Evolutionary conservation across 2,113 vertebrate genomes (phyloP), one percentile per base, ranked within the genome.

Genomic region (Cyanistes caeruleus): DNA sequence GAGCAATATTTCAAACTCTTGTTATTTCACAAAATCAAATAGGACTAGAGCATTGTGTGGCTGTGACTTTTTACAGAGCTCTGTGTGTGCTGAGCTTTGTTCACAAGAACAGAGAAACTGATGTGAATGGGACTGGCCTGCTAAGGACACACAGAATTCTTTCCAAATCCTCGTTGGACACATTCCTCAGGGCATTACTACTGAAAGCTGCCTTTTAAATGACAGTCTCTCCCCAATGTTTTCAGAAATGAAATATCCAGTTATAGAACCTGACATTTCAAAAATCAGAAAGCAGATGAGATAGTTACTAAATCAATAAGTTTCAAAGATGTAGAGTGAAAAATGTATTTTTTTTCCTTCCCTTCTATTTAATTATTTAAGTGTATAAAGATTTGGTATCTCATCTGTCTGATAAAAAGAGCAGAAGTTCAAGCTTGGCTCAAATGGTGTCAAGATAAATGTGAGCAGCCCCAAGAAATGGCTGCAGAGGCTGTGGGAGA

Each of bases 311-410:
- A 92, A 95, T 95, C 85, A 64, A 10, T 92, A 93, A 15, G 19
- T 81, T 94, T 82, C 58, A 46, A 88, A 58, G 23, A 33, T 0
- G 9, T 10, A 28, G 85, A 78, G 67, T 72, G 48, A 90, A 91
- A 95, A 95, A 58, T 10, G 10, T 8, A 27, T 15, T 31, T 70
- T 27, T 23, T 28, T 5, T 16, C 5, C 5, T 2, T 8, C 49
- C 24, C 11, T 23, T 28, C 35, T 31, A 55, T 93, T 96, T 84
- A 92, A 90, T 89, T 91, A 91, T 80, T 91, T 86, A 94, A 90
- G 41, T 11, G 24, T 51, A 89, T 69, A 88, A 93, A 90, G 81
- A 78, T 89, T 69, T 89, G 69, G 64, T 41, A 55, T 91, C 89
- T 88, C 69, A 89, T 44, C 64, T 70, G 43, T n/a, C 63, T 81